Base-by-base conservation (phyloP, 2,113 vertebrate genomes). In the Synchiropus splendidus region DNA sequence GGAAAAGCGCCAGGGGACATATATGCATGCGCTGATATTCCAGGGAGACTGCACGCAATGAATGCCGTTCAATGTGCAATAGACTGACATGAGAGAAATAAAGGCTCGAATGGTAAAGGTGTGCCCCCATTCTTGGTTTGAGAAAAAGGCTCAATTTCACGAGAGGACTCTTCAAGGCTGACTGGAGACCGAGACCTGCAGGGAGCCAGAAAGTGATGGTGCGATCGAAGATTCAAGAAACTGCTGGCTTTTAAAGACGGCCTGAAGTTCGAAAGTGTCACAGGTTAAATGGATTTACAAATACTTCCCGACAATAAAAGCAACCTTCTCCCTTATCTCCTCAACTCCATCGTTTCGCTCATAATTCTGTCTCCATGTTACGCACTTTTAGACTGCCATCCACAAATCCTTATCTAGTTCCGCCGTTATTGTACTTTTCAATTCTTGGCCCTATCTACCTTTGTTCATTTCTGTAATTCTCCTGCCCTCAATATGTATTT, bases 231-330 rank as follows among this genome's bases (percentile, higher is more conserved):
- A 16, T 48, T 12, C 32, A 36, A 40, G 68, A 55, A 55, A n/a
- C n/a, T n/a, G n/a, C n/a, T n/a, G n/a, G 43, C 39, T 54, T 70
- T 74, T 39, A 60, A 61, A 68, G 16, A 27, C 21, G 44, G 51
- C 43, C 42, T 10, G 35, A 34, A 54, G 57, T 44, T 58, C 48
- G n/a, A n/a, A 42, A 48, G 36, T 32, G 14, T 57, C 55, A 60
- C 54, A 43, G 33, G 56, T 55, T n/a, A 67, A 71, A 75, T 36
- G 2, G 40, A 54, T 76, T 65, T 65, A 43, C 39, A 16, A 15
- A 6, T 41, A 18, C 43, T 43, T 48, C n/a, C n/a, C 17, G 48
- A 38, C 36, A 48, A 40, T 42, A 72, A 50, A 36, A 50, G 39
- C 44, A 31, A 39, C 55, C 31, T 33, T 63, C 67, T 57, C 40